Conservation (phyloP, 2,797 vertebrate genomes). For the Lacerta bilineata region DNA sequence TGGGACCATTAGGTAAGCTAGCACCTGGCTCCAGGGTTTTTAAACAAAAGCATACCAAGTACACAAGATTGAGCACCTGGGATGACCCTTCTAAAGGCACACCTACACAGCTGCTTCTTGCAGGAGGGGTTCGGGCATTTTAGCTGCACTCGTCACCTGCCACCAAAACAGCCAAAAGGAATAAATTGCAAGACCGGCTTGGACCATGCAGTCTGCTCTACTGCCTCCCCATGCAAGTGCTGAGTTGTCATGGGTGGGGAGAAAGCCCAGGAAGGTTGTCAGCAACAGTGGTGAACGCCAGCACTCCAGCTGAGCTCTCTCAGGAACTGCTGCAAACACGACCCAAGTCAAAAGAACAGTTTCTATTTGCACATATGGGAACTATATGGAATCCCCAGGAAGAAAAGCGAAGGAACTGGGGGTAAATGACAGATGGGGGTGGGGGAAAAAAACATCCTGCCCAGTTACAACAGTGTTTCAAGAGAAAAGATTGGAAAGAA, state of each 20-base stretch:
- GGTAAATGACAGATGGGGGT: neutral
- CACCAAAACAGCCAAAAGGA: neutral
- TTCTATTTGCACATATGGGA: neutral
- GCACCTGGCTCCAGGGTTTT: neutral
- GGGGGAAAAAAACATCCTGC: accelerated
- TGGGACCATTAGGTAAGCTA: neutral
- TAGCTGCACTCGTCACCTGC: neutral
- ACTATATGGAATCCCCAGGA: neutral
- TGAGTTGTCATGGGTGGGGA: neutral
- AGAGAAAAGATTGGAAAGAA: neutral
- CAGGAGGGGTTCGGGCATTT: no score
- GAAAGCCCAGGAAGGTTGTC: neutral
- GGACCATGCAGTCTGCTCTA: neutral
- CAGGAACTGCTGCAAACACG: neutral
- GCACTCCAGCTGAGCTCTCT: accelerated
- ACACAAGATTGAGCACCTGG: neutral
- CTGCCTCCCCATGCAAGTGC: neutral
- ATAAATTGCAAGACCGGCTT: no score
- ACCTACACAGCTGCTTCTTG: neutral
- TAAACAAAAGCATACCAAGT: neutral
- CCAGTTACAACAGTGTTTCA: neutral
- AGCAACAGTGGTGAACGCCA: no score
- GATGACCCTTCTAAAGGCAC: neutral
- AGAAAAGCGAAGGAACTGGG: neutral
- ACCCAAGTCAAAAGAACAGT: no score